Evolutionary conservation across 2,888 invertebrate species (phyloP), one percentile per base, ranked within the genome.

Genomic region (Tenthredo distinguenda): DNA sequence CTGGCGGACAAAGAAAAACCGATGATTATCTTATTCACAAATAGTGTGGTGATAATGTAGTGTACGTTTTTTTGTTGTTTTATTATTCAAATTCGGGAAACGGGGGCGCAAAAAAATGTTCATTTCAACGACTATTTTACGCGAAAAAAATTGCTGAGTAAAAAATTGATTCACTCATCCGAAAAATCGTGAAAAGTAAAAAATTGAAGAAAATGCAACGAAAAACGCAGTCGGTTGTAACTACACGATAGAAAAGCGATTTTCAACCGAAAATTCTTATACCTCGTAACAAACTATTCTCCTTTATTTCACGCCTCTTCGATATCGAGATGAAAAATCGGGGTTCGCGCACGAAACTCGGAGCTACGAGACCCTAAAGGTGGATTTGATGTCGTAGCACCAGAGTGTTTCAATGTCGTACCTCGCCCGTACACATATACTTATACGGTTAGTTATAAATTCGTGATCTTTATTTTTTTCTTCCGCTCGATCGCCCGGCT

Each of bases 401-500:
- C 43, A 9, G 43, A 40, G 74, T 43, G 40, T 9, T 62, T 62
- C 40, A 62, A 81, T 81, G 37, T 81, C 62, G 37, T 81, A 81
- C 34, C 31, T 47, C 9, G 12, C n/a, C 37, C 31, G 1, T 34
- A 34, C 15, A 4, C 5, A 34, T 37, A 72, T 72, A 40, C 43
- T 10, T 40, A 43, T 40, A 77, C 50, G 76, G 79, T 21, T 4
- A n/a, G 58, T 81, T 81, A 62, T 81, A 37, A 81, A 81, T 81
- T 81, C 37, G 62, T 58, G 58, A 81, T 62, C n/a, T 81, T 81
- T 81, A 81, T 58, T 62, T 81, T 34, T 58, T 58, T 62, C 15
- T 5, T 62, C 55, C 55, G 31, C 55, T 58, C 79, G 79, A 81
- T 86, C 81, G 85, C 43, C 47, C 37, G 87, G 76, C 87, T 87